Evolutionary conservation across 2,113 vertebrate genomes (phyloP), one percentile per base, ranked within the genome.

Genomic region (Tenrec ecaudatus): DNA sequence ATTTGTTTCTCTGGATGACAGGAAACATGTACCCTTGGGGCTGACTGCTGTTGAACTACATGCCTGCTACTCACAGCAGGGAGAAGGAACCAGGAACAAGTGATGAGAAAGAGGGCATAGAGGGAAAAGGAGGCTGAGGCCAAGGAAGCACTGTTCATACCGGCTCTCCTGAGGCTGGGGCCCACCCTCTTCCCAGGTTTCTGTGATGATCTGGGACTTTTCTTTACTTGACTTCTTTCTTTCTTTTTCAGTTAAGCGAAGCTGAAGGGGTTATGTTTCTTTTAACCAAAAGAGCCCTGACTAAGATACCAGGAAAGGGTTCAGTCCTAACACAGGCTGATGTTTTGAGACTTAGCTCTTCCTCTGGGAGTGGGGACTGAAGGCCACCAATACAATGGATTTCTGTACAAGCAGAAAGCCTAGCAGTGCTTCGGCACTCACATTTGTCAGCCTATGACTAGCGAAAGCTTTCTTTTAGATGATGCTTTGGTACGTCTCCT

Each of bases 381-480:
- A 80, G 75, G 81, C 29, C 62, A 60, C 11, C 64, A 3, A 36
- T 81, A 66, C 15, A 5, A 16, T 79, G 43, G 93, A 36, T 76
- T 71, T 33, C 25, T 90, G 23, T 53, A 82, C 84, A 93, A 88
- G 53, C 36, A 76, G 47, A 93, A 69, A 93, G n/a, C 23, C 14
- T 15, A 38, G 78, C 66, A 27, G 29, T 6, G 80, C 6, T 19
- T 78, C 78, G 82, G 91, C 43, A 47, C 31, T 73, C 5, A 40
- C 47, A 15, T 58, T 86, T 47, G 69, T 94, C 20, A 71, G 47
- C 25, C 36, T 33, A 9, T 68, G 23, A 68, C 23, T 43, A 40
- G 23, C 47, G 80, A 47, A 71, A 64, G 17, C 11, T 31, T 60
- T 33, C 64, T 17, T 40, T 78, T 43, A 77, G 33, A 68, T 38